Evolutionary conservation across 23 tunicate species (phyloP), one percentile per base, ranked within the genome.

Genomic region (Pegea sp.): DNA sequence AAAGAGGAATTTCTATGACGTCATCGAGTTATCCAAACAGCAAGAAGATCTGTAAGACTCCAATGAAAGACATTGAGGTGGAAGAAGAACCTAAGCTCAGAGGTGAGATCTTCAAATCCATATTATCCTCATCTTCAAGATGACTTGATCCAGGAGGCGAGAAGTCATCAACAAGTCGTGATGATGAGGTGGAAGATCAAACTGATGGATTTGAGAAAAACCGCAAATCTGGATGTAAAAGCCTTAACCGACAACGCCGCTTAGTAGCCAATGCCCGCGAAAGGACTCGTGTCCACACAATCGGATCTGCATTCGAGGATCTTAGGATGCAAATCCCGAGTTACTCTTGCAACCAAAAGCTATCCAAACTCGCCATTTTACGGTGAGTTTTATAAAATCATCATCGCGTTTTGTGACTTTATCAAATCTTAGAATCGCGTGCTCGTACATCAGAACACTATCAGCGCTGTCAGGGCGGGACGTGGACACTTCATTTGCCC

Each of bases 201-300:
- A n/a, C n/a, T n/a, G n/a, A n/a, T n/a, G n/a, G n/a, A n/a, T n/a
- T n/a, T n/a, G n/a, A n/a, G n/a, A n/a, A n/a, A n/a, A n/a, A n/a
- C n/a, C n/a, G n/a, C n/a, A n/a, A n/a, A n/a, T n/a, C n/a, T n/a
- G n/a, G n/a, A n/a, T n/a, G n/a, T n/a, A 91, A 91, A 58, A 91
- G 78, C 46, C 57, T 91, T 49, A 74, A 77, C 49, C 86, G 99
- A 19, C 88, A 91, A 42, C 72, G 99, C 7, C 67, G 99, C 8
- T 34, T 91, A 29, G 91, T 91, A 1, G 99, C 99, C 0, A 91
- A 91, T 54, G 99, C 99, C 4, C 71, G 99, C 3, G 99, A 91
- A 59, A 56, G 99, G 29, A 91, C 99, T 1, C 71, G 99, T n/a
- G 99, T 91, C 22, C 99, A 91, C 65, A 91, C 99, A 21, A 91